phyloP scores from a whole-genome alignment of 2,888 invertebrate genomes.

The Xanthorhoe spadicearia region DNA sequence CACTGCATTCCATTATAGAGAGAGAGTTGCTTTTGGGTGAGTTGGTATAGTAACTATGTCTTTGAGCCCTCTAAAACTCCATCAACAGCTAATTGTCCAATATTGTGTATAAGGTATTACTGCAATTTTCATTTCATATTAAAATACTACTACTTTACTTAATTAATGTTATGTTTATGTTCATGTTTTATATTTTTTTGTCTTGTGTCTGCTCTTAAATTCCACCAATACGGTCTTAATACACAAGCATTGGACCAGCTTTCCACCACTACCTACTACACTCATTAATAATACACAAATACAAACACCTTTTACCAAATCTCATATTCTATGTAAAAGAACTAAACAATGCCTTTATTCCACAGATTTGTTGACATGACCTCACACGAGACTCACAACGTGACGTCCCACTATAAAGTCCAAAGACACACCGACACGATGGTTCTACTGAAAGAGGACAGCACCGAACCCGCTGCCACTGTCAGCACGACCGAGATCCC shows the following conservation, averaged over 20 bases:
- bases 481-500: slow-evolving; percentile 96
- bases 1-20: slow-evolving; percentile 93
- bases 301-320: too few species aligned
- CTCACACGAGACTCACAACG: slow-evolving; percentile 85
- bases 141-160: too few species aligned
- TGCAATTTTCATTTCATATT: too few species aligned
- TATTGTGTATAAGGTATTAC: too few species aligned
- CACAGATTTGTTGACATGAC: slow-evolving; percentile 88
- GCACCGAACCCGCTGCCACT: slow-evolving; percentile 91
- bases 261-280: too few species aligned
- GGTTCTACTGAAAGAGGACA: slow-evolving; percentile 95
- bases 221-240: neutral
- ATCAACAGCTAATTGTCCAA: too few species aligned
- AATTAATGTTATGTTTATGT: too few species aligned
- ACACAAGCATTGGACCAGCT: too few species aligned
- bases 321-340: neutral
- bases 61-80: too few species aligned
- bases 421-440: slow-evolving; percentile 85
- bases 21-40: slow-evolving; percentile 94
- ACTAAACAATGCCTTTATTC: neutral
- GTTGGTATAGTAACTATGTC: slow-evolving; percentile 38
- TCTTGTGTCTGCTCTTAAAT: neutral
- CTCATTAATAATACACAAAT: too few species aligned
- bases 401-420: slow-evolving; percentile 89
- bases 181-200: neutral